A percentile compares a stretch with the other conserved stretches of the same genome.
Conservation (phyloP, 2,113 vertebrate species). For the Rana temporaria region DNA sequence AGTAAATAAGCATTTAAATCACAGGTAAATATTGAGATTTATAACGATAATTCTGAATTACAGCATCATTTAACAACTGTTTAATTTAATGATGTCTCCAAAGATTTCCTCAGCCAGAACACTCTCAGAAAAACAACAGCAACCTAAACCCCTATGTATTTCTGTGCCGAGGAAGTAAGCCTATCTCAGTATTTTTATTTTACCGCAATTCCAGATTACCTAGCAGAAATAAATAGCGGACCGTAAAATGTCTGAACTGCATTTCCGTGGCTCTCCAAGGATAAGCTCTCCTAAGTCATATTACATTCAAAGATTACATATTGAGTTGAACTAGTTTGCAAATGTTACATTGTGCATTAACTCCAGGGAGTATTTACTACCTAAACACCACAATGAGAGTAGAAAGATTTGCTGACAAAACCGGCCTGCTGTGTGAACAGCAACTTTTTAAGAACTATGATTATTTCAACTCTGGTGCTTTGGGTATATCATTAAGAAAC, state of each 20-base stretch:
- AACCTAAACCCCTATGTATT: constrained; percentile 10
- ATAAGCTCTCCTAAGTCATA: constrained; percentile 62
- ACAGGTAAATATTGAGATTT: constrained; percentile 58
- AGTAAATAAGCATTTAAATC: neutral
- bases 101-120: neutral
- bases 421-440: constrained; percentile 61
- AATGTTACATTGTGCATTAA: constrained; percentile 65
- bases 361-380: constrained; percentile 64
- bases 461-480: constrained; percentile 59
- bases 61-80: constrained; percentile 64
- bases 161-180: neutral
- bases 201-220: constrained; percentile 35
- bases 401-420: constrained; percentile 65
- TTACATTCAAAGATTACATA: constrained; percentile 63
- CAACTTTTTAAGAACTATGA: constrained; percentile 61
- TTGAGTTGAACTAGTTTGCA: constrained; percentile 62
- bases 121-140: constrained; percentile 8
- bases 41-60: constrained; percentile 60
- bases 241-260: constrained; percentile 39
- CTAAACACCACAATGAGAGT: constrained; percentile 64
- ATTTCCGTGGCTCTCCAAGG: constrained; percentile 61
- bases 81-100: constrained; percentile 45
- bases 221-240: constrained; percentile 47
- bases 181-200: constrained; percentile 36
- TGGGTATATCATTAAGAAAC: constrained; percentile 63